These are phyloP conservation scores for Lipophrys pholis DNA, from an alignment of 2,113 vertebrate species.

Conservation along the genomic window DNA sequence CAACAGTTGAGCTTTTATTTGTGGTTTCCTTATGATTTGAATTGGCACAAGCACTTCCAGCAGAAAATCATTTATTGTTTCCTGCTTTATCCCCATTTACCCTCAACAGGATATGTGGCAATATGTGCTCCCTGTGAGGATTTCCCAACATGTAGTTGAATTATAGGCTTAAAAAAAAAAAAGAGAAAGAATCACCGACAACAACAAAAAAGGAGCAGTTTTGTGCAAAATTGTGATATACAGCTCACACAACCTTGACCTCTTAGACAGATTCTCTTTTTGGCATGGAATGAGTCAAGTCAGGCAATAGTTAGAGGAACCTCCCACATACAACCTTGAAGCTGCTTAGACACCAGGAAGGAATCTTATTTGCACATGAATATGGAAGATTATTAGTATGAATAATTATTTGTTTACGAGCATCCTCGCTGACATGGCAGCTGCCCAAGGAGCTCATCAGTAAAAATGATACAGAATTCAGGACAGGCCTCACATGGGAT, in stretches of 20 bases:
- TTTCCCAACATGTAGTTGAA: constrained; percentile 25
- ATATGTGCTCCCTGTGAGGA: constrained; percentile 11
- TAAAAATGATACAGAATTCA: constrained; percentile 80
- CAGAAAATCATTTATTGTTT: neutral
- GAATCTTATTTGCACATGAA: constrained; percentile 82
- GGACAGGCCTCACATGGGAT: constrained; percentile 80
- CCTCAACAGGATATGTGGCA: constrained; percentile 12
- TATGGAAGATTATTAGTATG: constrained; percentile 84
- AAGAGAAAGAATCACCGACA: too few relatives aligned
- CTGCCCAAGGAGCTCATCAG: constrained; percentile 80
- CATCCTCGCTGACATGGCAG: constrained; percentile 79
- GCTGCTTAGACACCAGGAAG: constrained; percentile 75
- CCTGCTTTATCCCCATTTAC: neutral
- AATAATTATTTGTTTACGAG: constrained; percentile 87
- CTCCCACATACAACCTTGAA: constrained; percentile 82
- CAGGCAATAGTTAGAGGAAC: constrained; percentile 70
- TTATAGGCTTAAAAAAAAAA: too few relatives aligned
- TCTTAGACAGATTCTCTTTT: constrained; percentile 43
- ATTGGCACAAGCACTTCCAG: neutral
- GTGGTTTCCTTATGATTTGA: neutral
- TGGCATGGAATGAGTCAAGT: constrained; percentile 71
- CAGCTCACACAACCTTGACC: constrained; percentile 65
- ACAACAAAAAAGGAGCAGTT: constrained; percentile 38
- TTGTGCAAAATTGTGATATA: constrained; percentile 40
- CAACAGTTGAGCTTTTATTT: neutral